phyloP scores from a whole-genome alignment of 2,888 invertebrate species.

The Dasypolia templi region DNA sequence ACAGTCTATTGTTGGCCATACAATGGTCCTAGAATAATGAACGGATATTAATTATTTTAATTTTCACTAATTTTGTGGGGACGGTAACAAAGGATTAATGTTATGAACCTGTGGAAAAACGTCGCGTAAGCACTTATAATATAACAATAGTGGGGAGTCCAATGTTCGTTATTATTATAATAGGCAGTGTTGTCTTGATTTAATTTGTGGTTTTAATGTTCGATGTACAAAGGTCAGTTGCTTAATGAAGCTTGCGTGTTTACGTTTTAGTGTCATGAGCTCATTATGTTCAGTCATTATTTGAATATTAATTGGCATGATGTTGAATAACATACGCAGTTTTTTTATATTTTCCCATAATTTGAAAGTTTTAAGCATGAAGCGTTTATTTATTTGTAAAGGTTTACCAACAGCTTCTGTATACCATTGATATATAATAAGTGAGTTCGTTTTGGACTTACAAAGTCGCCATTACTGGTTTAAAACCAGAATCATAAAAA shows the following conservation, averaged over 20 bases:
- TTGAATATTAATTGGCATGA: neutral
- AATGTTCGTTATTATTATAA: neutral
- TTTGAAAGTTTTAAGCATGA: neutral
- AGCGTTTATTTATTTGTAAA: neutral
- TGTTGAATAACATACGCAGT: too few species aligned
- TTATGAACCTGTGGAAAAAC: constrained; percentile 22
- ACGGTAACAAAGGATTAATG: constrained; percentile 35
- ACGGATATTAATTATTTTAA: constrained; percentile 71
- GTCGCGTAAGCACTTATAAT: neutral
- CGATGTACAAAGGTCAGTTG: neutral
- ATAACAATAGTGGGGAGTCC: neutral
- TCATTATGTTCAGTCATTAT: neutral
- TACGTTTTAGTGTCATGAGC: neutral
- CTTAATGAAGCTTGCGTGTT: neutral
- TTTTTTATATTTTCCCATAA: accelerated
- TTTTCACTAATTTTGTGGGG: constrained; percentile 42
- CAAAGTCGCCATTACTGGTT: too few species aligned
- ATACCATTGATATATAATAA: neutral
- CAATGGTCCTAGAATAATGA: constrained; percentile 70
- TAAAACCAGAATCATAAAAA: too few species aligned
- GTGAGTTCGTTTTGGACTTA: neutral
- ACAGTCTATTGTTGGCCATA: constrained; percentile 69
- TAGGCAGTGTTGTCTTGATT: neutral
- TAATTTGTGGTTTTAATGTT: constrained; percentile 1
- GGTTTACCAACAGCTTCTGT: neutral